Evolutionary conservation across 2,113 vertebrate genomes (phyloP), one percentile per base, ranked within the genome.

Genomic region (Hemibagrus wyckioides): DNA sequence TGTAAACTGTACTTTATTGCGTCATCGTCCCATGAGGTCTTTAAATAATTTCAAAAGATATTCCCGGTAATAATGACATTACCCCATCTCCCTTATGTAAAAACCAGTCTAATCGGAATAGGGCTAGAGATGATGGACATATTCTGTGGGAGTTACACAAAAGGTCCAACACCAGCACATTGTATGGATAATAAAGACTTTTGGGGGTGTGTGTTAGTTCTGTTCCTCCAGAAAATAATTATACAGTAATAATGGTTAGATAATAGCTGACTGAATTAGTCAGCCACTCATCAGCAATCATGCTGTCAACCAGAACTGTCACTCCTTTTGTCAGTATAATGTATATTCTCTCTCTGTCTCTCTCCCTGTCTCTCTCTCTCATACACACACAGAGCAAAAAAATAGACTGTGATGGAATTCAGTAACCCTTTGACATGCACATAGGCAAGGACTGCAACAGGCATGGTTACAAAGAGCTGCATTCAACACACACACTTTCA

Each of bases 221-320:
- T 13, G 30, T 39, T 80, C 17, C 54, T 54, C 17, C 21, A 80
- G 79, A 59, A 59, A 57, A 39, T 33, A 0, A 17, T 9, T 1
- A 52, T 79, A 23, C 61, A 15, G 61, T 13, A 33, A 82, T 44
- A 67, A 63, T 33, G 39, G 44, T 15, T 10, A 67, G 17, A 84
- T 50, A 84, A 63, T 23, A 6, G 48, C 10, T 11, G 83, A 39
- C 5, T 21, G 65, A 84, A 14, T 84, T 36, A 57, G 8, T 50
- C 61, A 50, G 48, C 13, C 19, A 48, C 57, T 73, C 36, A 6
- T 39, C 33, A 41, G 50, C 65, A 73, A 56, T 84, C 50, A 75
- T 17, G 19, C 50, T 44, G 83, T 73, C 52, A 75, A 75, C 33
- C 69, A 84, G 59, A 71, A n/a, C 48, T 57, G 83, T 52, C 83